phyloP scores from a whole-genome alignment of 2,797 vertebrate species.

The Natrix natrix region DNA sequence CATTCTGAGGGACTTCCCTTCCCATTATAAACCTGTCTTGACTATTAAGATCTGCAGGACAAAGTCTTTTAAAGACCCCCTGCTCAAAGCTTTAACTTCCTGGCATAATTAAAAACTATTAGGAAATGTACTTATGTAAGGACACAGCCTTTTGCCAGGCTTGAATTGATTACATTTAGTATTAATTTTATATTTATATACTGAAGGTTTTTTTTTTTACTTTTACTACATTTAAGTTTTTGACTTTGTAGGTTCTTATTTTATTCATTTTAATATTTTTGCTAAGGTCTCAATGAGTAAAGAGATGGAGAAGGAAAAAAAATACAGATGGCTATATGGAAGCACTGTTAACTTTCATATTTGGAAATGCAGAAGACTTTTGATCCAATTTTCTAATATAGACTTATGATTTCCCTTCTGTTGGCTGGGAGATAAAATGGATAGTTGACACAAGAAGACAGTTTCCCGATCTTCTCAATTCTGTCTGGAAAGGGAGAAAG shows the following conservation, averaged over 20 bases:
- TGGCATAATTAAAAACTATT: neutral
- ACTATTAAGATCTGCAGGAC: neutral
- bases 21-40: neutral
- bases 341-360: neutral
- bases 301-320: neutral
- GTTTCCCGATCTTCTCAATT: neutral
- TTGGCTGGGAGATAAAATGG: neutral
- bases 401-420: neutral
- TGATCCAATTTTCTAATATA: neutral
- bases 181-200: neutral
- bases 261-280: neutral
- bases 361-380: neutral
- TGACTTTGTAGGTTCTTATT: neutral
- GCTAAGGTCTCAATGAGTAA: neutral
- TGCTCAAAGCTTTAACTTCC: neutral
- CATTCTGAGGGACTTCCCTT: neutral
- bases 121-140: neutral
- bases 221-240: neutral
- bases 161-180: neutral
- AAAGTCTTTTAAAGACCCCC: neutral
- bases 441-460: neutral
- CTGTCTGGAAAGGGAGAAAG: neutral
- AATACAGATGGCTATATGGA: neutral
- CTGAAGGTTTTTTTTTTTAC: neutral
- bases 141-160: neutral